Evolutionary conservation across 2,888 invertebrate species (phyloP).

Genomic region (Latrodectus hesperus): DNA sequence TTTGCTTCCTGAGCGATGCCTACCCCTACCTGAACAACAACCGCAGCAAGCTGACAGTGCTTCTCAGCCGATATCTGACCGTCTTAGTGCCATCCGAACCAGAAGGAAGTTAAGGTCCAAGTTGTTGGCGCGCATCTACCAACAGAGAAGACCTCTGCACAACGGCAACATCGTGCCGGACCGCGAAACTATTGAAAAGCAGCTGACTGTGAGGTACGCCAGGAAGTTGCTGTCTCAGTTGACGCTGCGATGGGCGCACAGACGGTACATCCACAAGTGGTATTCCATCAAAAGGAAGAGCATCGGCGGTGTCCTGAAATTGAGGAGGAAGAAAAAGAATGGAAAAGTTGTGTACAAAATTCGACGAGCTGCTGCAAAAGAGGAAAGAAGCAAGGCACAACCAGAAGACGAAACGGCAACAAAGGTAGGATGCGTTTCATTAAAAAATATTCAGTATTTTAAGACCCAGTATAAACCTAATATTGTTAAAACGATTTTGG

Average conservation of each 20-base stretch:
- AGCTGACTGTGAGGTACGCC: conserved; percentile 37
- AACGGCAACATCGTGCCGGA: conserved; percentile 7
- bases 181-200: conserved; percentile 18
- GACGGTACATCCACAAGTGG: conserved; percentile 58
- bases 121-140: conserved; percentile 54
- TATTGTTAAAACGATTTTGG: too few relatives aligned
- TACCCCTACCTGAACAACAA: background rate
- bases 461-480: too few relatives aligned
- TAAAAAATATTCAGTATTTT: background rate
- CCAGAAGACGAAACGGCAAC: background rate
- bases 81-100: conserved; percentile 38
- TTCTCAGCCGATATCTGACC: background rate
- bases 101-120: conserved; percentile 39
- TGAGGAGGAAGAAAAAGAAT: conserved; percentile 54
- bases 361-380: conserved; percentile 16
- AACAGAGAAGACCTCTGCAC: conserved; percentile 28
- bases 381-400: background rate
- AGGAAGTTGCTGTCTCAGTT: conserved; percentile 63
- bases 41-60: background rate
- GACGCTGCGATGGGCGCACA: conserved; percentile 61
- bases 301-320: conserved; percentile 70
- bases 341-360: conserved; percentile 41
- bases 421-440: conserved; percentile 17
- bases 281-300: conserved; percentile 72
- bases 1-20: background rate